Evolutionary conservation across 2,888 invertebrate species (phyloP).

Genomic region (Epistrophella euchroma): DNA sequence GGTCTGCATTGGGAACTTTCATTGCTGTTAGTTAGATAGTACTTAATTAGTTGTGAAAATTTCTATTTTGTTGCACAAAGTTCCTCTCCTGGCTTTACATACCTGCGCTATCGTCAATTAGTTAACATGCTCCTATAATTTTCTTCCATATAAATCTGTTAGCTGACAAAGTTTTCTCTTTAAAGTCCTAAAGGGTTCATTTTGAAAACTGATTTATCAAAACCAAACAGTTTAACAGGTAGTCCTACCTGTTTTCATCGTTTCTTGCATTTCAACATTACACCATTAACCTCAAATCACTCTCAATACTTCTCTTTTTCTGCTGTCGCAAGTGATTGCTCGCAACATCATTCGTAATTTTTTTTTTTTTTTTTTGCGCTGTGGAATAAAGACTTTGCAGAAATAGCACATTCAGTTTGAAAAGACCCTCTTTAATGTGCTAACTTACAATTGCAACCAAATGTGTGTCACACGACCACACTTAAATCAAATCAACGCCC

Average conservation of each 20-base stretch:
- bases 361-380: background rate
- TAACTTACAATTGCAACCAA: conserved; percentile 1
- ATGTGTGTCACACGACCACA: conserved; percentile 19
- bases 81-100: too few relatives aligned
- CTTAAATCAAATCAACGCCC: conserved; percentile 36
- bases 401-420: conserved; percentile 35
- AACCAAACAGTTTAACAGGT: background rate
- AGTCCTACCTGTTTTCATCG: background rate
- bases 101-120: too few relatives aligned
- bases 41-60: too few relatives aligned
- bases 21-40: too few relatives aligned
- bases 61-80: too few relatives aligned
- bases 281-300: background rate
- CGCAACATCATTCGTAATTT: background rate
- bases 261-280: background rate
- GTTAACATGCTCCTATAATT: too few relatives aligned
- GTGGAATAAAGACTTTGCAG: conserved; percentile 3
- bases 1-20: too few relatives aligned
- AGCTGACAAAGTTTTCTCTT: too few relatives aligned
- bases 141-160: too few relatives aligned
- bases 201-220: background rate
- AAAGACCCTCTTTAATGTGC: background rate
- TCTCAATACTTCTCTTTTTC: background rate
- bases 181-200: background rate
- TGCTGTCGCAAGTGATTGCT: conserved; percentile 2